Conservation (phyloP, 2,113 vertebrate genomes). For the Cacatua alba region DNA sequence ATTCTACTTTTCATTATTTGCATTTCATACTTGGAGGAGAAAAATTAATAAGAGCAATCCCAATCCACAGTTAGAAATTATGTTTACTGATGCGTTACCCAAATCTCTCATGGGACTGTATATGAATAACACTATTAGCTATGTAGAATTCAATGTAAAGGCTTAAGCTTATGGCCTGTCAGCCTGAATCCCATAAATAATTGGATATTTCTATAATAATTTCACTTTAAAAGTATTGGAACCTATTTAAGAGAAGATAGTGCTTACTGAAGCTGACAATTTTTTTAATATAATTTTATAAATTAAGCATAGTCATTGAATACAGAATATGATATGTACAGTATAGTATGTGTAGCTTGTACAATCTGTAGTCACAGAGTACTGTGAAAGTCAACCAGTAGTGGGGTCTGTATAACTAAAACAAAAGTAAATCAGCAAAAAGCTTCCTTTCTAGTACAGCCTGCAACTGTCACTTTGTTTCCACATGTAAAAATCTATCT, state of each 20-base stretch:
- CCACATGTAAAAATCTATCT: neutral
- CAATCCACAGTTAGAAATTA: neutral
- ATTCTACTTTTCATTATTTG: constrained; percentile 48
- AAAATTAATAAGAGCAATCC: constrained; percentile 27
- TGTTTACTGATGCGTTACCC: constrained; percentile 12
- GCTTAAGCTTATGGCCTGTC: neutral
- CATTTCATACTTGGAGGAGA: constrained; percentile 17
- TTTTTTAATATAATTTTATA: neutral
- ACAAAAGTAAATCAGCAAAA: neutral
- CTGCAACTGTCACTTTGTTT: neutral
- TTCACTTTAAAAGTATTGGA: neutral
- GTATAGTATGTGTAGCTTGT: neutral
- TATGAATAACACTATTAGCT: neutral
- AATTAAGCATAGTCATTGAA: neutral
- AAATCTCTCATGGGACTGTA: neutral
- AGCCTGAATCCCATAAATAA: neutral
- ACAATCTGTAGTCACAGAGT: neutral
- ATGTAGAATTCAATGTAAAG: neutral
- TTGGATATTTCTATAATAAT: neutral
- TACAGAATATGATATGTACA: neutral
- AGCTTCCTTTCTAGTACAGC: neutral
- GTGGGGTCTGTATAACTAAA: neutral
- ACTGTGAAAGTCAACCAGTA: neutral
- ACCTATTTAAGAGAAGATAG: neutral
- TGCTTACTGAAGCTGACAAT: neutral